A percentile compares a stretch with the other conserved stretches of the same genome.
Evolutionary conservation across 2,113 vertebrate species (phyloP).

Genomic region (Pimephales promelas): DNA sequence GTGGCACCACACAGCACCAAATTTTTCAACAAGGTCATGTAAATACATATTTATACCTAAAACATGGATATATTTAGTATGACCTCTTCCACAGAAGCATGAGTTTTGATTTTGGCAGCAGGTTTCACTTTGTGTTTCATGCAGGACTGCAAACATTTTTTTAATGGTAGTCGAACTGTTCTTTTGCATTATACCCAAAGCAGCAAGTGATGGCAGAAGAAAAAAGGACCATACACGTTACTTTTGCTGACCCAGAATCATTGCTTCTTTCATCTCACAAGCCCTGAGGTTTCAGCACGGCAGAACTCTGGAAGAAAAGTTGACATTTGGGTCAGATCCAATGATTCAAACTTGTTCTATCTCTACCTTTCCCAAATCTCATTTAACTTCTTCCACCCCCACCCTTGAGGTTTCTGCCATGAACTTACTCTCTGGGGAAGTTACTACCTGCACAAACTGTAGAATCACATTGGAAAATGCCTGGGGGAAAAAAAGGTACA

Average conservation of each 20-base stretch:
- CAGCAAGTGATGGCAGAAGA: neutral
- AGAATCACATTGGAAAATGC: neutral
- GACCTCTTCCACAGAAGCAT: neutral
- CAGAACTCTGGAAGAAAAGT: slow-evolving; percentile 39
- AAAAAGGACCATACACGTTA: neutral
- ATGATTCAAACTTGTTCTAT: slow-evolving; percentile 60
- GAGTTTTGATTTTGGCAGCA: neutral
- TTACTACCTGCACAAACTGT: neutral
- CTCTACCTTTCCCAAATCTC: neutral
- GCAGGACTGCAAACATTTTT: slow-evolving; percentile 53
- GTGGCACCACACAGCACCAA: neutral
- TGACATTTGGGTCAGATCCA: slow-evolving; percentile 66
- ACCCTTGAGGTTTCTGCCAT: slow-evolving; percentile 13
- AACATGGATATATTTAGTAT: neutral
- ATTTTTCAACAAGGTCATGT: slow-evolving; percentile 40
- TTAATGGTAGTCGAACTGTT: slow-evolving; percentile 61
- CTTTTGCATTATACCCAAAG: slow-evolving; percentile 62
- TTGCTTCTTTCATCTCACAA: slow-evolving; percentile 43
- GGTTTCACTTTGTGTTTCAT: slow-evolving; percentile 65
- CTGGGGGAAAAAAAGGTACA: neutral
- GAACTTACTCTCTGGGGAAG: neutral
- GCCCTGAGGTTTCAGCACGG: slow-evolving; percentile 57
- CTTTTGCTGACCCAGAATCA: slow-evolving; percentile 52
- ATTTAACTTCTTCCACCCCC: neutral
- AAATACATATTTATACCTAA: neutral